Base-by-base conservation (phyloP, 2,113 vertebrate species). In the Oryzias woworae region DNA sequence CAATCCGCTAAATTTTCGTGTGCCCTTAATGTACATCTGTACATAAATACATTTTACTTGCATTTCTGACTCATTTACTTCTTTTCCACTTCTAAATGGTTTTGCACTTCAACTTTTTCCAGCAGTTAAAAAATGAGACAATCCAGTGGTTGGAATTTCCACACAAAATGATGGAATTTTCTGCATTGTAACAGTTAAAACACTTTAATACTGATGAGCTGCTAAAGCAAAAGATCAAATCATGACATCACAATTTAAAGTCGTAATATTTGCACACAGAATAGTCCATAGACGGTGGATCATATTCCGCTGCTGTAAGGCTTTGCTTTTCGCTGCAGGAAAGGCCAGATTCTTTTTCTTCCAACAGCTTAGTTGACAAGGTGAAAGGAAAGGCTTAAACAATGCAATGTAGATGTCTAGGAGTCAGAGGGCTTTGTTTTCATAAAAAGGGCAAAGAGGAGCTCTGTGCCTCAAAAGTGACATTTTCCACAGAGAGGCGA, bases 251-350 rank as follows among this genome's bases (percentile, higher is more conserved):
- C 10, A 12, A 0, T 81, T 69, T n/a, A 56, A 15, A 24, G 1
- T 56, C 84, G 85, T 85, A 41, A 88, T 87, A 71, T 2, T 71
- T 78, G 60, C 61, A 66, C 62, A 72, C 74, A 66, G 84, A 73
- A 66, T 71, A 77, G 82, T 82, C 67, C 78, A 74, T 61, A 57
- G 42, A 68, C 81, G 84, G 85, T 54, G 82, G 81, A 22, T 16
- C 45, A 42, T 31, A 36, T 45, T 54, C 7, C 24, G 47, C 58
- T 57, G 73, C 58, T 70, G 62, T 22, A 1, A 41, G 71, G 53
- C 60, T 66, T 51, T 75, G 54, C 50, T 61, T 64, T 71, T 47
- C 43, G 41, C 42, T 45, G 60, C 60, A 41, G 68, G 74, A 66
- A 64, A 62, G 62, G 53, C 31, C 51, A 43, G 2, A 31, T 23